phyloP scores from a whole-genome alignment of 2,888 invertebrate genomes.

The Eupithecia pulchellata region DNA sequence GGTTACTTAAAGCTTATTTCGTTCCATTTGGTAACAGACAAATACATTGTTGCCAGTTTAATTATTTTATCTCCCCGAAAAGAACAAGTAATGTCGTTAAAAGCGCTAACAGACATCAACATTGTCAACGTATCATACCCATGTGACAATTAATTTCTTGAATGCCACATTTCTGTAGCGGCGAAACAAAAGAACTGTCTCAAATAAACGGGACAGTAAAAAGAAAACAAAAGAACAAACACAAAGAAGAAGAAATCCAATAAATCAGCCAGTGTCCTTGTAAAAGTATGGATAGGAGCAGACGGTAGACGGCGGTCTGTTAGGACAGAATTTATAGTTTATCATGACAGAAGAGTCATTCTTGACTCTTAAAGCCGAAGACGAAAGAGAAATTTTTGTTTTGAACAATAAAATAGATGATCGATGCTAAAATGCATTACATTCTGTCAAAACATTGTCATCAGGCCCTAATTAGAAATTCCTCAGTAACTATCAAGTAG shows the following conservation, averaged over 20 bases:
- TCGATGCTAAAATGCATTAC: background rate
- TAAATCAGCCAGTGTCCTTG: conserved; percentile 65
- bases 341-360: conserved; percentile 66
- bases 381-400: background rate
- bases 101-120: conserved; percentile 45
- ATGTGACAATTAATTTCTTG: conserved; percentile 50
- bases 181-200: conserved; percentile 58
- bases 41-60: conserved; percentile 3
- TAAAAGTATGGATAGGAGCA: conserved; percentile 62
- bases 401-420: conserved; percentile 1
- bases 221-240: conserved; percentile 57
- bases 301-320: conserved; percentile 67
- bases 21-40: background rate
- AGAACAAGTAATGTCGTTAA: conserved; percentile 28
- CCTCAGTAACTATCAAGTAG: background rate
- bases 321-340: conserved; percentile 78
- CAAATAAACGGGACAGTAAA: conserved; percentile 52
- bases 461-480: conserved; percentile 5
- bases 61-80: conserved; percentile 4
- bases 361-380: background rate
- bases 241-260: conserved; percentile 62
- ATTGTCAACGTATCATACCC: conserved; percentile 44
- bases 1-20: background rate
- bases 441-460: background rate
- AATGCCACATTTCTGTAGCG: conserved; percentile 49